Conservation (phyloP, 2,888 invertebrate genomes). For the Lordiphosa andalusiaca region DNA sequence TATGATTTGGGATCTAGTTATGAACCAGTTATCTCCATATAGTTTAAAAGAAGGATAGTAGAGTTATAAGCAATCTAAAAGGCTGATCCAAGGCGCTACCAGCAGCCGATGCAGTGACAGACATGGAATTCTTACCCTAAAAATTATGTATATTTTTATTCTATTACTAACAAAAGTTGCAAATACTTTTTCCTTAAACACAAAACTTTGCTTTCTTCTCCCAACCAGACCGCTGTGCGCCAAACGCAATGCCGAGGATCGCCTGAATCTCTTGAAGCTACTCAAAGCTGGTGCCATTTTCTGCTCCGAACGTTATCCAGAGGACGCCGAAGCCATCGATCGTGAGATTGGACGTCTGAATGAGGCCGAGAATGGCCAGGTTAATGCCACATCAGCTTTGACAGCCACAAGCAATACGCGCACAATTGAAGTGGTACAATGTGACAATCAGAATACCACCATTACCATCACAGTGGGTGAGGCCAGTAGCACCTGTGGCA, state of each 20-base stretch:
- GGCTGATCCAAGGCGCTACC: no score
- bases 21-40: no score
- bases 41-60: no score
- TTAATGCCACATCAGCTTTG: slow-evolving; percentile 23
- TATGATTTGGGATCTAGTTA: no score
- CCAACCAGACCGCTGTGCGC: slow-evolving; percentile 85
- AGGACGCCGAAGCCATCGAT: slow-evolving; percentile 79
- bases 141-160: no score
- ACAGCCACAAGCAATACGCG: slow-evolving; percentile 52
- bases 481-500: slow-evolving; percentile 45
- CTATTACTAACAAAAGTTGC: no score
- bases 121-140: no score
- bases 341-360: slow-evolving; percentile 77
- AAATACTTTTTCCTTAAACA: no score
- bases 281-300: slow-evolving; percentile 81
- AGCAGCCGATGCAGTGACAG: no score
- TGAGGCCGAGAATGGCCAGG: slow-evolving; percentile 60
- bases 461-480: slow-evolving; percentile 66
- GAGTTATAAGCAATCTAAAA: no score
- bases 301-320: slow-evolving; percentile 79
- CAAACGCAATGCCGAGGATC: slow-evolving; percentile 92
- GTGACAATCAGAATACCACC: slow-evolving; percentile 68
- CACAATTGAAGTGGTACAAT: slow-evolving; percentile 77
- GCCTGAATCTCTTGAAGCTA: slow-evolving; percentile 90
- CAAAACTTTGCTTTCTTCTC: background rate